Base-by-base conservation (phyloP, 2,888 invertebrate species). In the Eupithecia tripunctaria region DNA sequence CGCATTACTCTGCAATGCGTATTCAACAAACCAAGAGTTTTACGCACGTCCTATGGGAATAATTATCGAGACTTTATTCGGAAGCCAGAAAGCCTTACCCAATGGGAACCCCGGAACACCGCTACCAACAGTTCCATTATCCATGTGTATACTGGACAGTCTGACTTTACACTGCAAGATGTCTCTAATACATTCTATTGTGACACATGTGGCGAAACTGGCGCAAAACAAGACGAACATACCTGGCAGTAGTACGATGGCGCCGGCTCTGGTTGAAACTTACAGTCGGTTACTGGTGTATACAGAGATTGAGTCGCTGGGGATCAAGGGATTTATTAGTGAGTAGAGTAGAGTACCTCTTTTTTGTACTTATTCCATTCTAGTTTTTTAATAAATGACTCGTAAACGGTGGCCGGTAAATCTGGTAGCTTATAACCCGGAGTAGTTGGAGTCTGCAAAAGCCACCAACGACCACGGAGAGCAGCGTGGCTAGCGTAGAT, bases 141-240 rank as follows among this genome's bases (percentile, higher is more conserved):
- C 98, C 0, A 98, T 99, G 97, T 97, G 97, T 70, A 97, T 98
- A 70, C 92, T 99, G 63, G 99, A 99, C 88, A 98, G 99, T 27
- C 91, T 99, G 71, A 99, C 99, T 0, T 97, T 99, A 41, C 99
- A 99, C 86, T 98, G 98, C 43, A 99, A 99, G 92, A 99, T 99
- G 99, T 96, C 96, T 0, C 89, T 98, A 18, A 98, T 98, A 82
- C 96, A 96, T 87, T 92, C 95, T 63, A 98, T 98, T 80, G 97
- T 97, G 71, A 97, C 98, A 0, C 97, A 98, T 85, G 98, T 99
- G 65, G 97, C 98, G 51, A 98, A 98, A 86, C 95, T 98, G 81
- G 98, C 98, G 0, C 98, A 98, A 86, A 96, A 97, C 43, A 98
- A 98, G 87, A 96, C 97, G 0, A 97, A 96, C 70, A 96, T 97